These are phyloP conservation scores for Hypercompe scribonia DNA, from an alignment of 2,888 invertebrate genomes.

Conservation along the genomic window DNA sequence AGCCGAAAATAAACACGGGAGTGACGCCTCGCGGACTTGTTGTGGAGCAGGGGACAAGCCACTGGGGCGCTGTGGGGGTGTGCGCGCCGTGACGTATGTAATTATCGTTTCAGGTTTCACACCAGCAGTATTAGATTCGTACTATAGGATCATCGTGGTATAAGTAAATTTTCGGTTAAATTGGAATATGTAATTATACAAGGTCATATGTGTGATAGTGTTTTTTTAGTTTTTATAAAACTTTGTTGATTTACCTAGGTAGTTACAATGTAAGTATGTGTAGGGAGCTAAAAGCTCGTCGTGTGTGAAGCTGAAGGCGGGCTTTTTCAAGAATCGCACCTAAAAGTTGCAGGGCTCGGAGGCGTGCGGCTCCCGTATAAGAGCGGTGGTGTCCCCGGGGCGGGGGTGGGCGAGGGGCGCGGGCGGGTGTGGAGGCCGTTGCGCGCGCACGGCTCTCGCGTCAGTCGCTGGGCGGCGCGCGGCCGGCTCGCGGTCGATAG, in stretches of 20 bases:
- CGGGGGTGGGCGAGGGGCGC: slow-evolving; percentile 57
- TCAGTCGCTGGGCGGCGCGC: slow-evolving; percentile 81
- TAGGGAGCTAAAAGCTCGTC: neutral
- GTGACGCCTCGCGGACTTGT: slow-evolving; percentile 60
- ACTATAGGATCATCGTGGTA: neutral
- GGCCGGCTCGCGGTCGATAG: slow-evolving; percentile 84
- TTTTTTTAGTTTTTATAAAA: neutral
- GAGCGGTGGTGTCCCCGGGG: slow-evolving; percentile 50
- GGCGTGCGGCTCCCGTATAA: slow-evolving; percentile 40
- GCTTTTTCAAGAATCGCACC: slow-evolving; percentile 46
- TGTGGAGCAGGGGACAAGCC: slow-evolving; percentile 54
- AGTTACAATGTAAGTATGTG: slow-evolving; percentile 23
- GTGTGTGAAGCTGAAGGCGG: slow-evolving; percentile 29
- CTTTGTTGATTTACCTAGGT: neutral
- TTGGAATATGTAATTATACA: neutral
- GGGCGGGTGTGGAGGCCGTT: slow-evolving; percentile 61
- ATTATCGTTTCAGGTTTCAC: slow-evolving; percentile 52
- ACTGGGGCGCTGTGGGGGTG: slow-evolving; percentile 43
- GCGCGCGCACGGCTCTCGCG: slow-evolving; percentile 81
- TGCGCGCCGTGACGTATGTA: slow-evolving; percentile 45
- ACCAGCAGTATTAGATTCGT: slow-evolving; percentile 43
- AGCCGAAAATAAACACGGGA: slow-evolving; percentile 81
- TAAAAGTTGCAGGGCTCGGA: slow-evolving; percentile 50
- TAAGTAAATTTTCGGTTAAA: neutral
- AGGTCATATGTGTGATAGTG: neutral